Evolutionary conservation across 2,113 vertebrate genomes (phyloP).

Genomic region (Morone saxatilis): DNA sequence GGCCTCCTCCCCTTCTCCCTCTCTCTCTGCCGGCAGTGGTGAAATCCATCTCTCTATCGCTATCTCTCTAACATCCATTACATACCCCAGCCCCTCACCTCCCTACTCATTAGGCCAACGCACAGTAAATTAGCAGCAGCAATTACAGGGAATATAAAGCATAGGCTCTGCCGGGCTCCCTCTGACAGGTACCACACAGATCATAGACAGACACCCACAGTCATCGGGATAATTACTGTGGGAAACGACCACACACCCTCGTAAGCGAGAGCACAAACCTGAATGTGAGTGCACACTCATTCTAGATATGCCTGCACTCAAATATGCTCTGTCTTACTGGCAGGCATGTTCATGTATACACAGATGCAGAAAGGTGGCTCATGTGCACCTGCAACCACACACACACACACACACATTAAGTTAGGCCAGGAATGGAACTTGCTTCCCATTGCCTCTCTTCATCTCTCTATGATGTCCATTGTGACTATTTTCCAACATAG

Average conservation of each 20-base stretch:
- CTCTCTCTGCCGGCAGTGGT: conserved; percentile 72
- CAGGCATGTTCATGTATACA: conserved; percentile 27
- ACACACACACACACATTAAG: conserved; percentile 8
- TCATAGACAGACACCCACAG: conserved; percentile 79
- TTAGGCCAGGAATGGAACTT: conserved; percentile 49
- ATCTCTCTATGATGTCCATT: conserved; percentile 84
- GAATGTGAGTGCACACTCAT: conserved; percentile 60
- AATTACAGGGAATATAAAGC: conserved; percentile 87
- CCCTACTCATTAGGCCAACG: conserved; percentile 85
- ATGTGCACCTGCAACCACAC: conserved; percentile 32
- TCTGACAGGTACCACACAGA: conserved; percentile 81
- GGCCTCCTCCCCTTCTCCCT: conserved; percentile 69
- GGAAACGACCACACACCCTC: conserved; percentile 78
- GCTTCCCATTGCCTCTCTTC: conserved; percentile 80
- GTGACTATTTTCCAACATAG: conserved; percentile 67
- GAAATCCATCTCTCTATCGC: conserved; percentile 85
- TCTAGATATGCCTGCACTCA: conserved; percentile 41
- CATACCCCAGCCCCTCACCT: conserved; percentile 84
- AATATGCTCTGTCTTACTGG: conserved; percentile 57
- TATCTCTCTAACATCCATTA: conserved; percentile 87
- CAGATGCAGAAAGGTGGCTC: conserved; percentile 8
- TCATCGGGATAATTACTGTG: conserved; percentile 80
- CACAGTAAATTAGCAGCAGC: conserved; percentile 86
- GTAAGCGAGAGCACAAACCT: conserved; percentile 45
- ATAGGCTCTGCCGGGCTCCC: conserved; percentile 70